A percentile compares a stretch with the other conserved stretches of the same genome.
These are phyloP conservation scores for Thera obeliscata DNA, from an alignment of 2,888 invertebrate genomes.

Conservation along the genomic window DNA sequence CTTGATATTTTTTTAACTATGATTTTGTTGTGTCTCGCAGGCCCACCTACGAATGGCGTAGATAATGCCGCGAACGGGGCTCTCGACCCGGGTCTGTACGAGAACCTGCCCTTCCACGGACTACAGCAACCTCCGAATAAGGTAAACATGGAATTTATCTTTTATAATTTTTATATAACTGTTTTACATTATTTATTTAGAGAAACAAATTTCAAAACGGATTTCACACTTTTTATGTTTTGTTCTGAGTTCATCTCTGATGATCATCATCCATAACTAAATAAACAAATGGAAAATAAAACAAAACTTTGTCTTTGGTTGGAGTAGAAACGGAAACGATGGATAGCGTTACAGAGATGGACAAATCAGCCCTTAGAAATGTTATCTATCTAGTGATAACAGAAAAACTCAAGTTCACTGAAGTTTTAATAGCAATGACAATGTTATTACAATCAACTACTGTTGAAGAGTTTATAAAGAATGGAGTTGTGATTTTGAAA, in stretches of 20 bases:
- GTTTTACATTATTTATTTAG: neutral
- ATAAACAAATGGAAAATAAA: no score
- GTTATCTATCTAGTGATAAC: no score
- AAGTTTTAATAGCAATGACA: no score
- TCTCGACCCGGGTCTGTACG: slow-evolving; percentile 93
- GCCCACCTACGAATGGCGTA: slow-evolving; percentile 84
- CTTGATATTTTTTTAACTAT: neutral
- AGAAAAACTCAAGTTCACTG: no score
- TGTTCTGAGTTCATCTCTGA: no score
- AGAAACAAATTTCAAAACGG: slow-evolving; percentile 8
- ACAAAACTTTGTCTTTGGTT: no score
- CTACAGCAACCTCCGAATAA: slow-evolving; percentile 97
- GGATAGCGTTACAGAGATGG: no score
- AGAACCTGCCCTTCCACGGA: slow-evolving; percentile 97
- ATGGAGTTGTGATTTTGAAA: neutral
- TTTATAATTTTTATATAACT: neutral
- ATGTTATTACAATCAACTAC: neutral
- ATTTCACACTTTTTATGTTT: no score
- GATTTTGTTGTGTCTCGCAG: slow-evolving; percentile 47
- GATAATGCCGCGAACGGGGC: slow-evolving; percentile 86
- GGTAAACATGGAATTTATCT: slow-evolving; percentile 82
- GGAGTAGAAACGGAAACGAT: no score
- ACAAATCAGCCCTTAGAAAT: no score
- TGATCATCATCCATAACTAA: no score
- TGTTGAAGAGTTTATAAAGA: neutral